Evolutionary conservation across 2,113 vertebrate genomes (phyloP).

Genomic region (Naja naja): DNA sequence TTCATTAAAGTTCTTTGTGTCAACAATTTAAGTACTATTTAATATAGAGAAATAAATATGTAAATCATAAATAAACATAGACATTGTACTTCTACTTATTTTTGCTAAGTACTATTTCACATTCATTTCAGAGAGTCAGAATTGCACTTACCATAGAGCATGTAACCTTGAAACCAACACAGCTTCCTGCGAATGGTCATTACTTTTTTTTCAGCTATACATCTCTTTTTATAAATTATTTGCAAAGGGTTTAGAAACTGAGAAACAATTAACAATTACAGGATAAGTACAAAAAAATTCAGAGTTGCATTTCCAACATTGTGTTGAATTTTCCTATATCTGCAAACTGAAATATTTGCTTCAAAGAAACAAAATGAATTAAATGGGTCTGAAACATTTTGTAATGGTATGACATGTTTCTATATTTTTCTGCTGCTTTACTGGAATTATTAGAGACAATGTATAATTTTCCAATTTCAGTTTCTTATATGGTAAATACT

Average conservation of each 20-base stretch:
- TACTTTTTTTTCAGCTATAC: too few species aligned
- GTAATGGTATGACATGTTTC: not conserved
- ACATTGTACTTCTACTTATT: not conserved
- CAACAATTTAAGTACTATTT: too few species aligned
- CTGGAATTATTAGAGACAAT: not conserved
- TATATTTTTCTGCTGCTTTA: not conserved
- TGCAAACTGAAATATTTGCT: not conserved
- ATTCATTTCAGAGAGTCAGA: not conserved
- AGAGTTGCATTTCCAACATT: not conserved
- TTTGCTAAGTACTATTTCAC: not conserved
- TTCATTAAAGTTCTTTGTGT: not conserved
- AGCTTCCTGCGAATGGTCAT: not conserved
- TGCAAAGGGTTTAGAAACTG: not conserved
- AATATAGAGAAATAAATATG: not conserved
- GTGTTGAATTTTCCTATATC: not conserved
- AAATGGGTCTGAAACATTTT: not conserved
- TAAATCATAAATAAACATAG: not conserved
- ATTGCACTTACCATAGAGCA: too few species aligned
- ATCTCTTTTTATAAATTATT: not conserved
- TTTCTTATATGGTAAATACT: not conserved
- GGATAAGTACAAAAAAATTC: not conserved
- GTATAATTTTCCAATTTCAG: not conserved
- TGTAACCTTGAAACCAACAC: not conserved
- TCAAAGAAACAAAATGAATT: not conserved
- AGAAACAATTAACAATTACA: not conserved